Percentiles rank a stretch among this genome's conserved stretches.
phyloP scores from a whole-genome alignment of 92 coral and sea anemone species.

The Pocillopora meandrina region DNA sequence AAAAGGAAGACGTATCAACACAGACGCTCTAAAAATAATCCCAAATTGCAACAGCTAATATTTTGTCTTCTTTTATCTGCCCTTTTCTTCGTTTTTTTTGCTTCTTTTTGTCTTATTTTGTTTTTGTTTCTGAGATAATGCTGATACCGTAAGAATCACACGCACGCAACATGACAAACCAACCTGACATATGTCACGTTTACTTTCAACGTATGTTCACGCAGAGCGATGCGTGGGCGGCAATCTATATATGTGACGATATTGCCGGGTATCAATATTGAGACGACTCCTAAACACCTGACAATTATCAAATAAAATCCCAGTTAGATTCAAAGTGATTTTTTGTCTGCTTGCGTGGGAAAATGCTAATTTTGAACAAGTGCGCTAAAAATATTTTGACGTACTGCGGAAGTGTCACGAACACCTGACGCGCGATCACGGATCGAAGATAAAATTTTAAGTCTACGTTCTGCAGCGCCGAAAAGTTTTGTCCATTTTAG shows the following conservation, averaged over 20 bases:
- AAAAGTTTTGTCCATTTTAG: too few relatives aligned
- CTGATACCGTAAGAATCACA: too few relatives aligned
- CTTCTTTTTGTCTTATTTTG: too few relatives aligned
- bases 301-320: constrained; percentile 2
- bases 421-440: too few relatives aligned
- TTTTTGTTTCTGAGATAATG: too few relatives aligned
- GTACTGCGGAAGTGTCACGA: too few relatives aligned
- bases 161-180: neutral
- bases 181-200: constrained; percentile 37
- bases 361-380: neutral
- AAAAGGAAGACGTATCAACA: too few relatives aligned
- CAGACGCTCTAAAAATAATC: neutral
- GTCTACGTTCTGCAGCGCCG: too few relatives aligned
- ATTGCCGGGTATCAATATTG: too few relatives aligned
- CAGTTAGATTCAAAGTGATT: neutral
- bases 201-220: neutral
- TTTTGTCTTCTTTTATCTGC: neutral
- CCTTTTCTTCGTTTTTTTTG: neutral
- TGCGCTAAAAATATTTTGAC: neutral
- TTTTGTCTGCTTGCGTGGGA: too few relatives aligned
- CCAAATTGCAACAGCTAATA: neutral
- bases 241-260: too few relatives aligned
- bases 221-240: constrained; percentile 9
- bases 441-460: neutral
- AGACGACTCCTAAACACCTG: neutral